Percentiles rank a stretch among this genome's conserved stretches.
Conservation (phyloP, 2,888 invertebrate species). For the Caradrina kadenii region DNA sequence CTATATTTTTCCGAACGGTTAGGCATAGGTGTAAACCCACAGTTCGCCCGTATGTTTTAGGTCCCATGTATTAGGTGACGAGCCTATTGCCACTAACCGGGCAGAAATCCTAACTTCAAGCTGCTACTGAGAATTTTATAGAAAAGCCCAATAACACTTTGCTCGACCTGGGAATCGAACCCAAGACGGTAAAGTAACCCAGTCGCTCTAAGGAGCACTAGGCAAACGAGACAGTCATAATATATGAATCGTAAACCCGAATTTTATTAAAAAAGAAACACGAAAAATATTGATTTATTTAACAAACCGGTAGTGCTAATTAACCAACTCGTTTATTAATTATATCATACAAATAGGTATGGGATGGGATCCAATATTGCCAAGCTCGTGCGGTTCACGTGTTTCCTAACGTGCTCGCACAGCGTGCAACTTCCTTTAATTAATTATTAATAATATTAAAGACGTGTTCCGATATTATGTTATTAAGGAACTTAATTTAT, state of each 20-base stretch:
- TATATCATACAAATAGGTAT: conserved; percentile 9
- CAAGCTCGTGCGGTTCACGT: conserved; percentile 27
- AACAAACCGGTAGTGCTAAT: not conserved
- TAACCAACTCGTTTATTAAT: not conserved
- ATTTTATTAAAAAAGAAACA: not conserved
- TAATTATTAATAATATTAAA: not conserved
- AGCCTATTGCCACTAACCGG: no score
- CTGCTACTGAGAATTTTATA: no score
- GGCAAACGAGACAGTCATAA: no score
- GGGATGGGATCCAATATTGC: not conserved
- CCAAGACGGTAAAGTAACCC: no score
- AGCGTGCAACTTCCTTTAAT: conserved; percentile 16
- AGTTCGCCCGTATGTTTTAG: no score
- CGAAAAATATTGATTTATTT: not conserved
- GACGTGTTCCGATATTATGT: not conserved
- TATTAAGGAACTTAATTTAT: not conserved
- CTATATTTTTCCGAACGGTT: no score
- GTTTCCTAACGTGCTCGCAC: conserved; percentile 12
- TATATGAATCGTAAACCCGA: not conserved
- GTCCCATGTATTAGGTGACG: no score
- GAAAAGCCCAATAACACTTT: no score
- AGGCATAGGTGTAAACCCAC: no score
- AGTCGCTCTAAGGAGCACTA: no score
- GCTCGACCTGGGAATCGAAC: no score
- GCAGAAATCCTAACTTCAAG: no score